phyloP scores from a whole-genome alignment of 2,888 invertebrate genomes.

The Spisula subtruncata region DNA sequence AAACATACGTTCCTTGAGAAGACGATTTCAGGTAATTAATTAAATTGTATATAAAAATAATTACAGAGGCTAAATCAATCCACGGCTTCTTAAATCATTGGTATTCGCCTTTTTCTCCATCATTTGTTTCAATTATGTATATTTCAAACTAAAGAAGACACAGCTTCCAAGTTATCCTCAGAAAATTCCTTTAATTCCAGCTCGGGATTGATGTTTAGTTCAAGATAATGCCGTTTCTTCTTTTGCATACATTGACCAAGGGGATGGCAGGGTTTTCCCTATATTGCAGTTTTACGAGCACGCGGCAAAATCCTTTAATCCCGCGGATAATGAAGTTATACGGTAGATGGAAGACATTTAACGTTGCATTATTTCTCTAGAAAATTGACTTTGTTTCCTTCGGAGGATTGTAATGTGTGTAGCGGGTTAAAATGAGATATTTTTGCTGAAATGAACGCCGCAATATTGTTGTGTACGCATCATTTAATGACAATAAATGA shows the following conservation, averaged over 20 bases:
- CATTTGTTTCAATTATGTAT: conserved; percentile 73
- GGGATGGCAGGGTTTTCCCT: conserved; percentile 64
- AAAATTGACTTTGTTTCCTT: conserved; percentile 81
- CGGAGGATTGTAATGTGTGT: conserved; percentile 65
- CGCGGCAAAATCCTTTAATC: conserved; percentile 64
- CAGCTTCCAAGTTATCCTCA: conserved; percentile 58
- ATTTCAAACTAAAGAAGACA: conserved; percentile 63
- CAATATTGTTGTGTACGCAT: conserved; percentile 44
- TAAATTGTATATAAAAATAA: conserved; percentile 10
- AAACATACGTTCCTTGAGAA: neutral
- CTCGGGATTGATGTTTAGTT: conserved; percentile 64
- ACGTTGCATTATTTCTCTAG: conserved; percentile 79
- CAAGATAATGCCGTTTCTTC: conserved; percentile 51
- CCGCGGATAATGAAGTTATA: conserved; percentile 73
- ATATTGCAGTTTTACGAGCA: conserved; percentile 70
- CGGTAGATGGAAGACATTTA: conserved; percentile 66
- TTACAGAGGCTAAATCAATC: neutral
- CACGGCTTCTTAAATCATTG: neutral
- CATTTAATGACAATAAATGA: conserved; percentile 32
- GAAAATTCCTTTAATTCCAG: conserved; percentile 64
- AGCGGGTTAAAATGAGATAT: conserved; percentile 21
- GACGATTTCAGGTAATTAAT: neutral
- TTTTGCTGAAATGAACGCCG: conserved; percentile 22
- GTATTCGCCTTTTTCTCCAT: conserved; percentile 30
- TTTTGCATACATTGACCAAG: conserved; percentile 70